Conservation (phyloP, 2,113 vertebrate genomes). For the Seriola quinqueradiata region DNA sequence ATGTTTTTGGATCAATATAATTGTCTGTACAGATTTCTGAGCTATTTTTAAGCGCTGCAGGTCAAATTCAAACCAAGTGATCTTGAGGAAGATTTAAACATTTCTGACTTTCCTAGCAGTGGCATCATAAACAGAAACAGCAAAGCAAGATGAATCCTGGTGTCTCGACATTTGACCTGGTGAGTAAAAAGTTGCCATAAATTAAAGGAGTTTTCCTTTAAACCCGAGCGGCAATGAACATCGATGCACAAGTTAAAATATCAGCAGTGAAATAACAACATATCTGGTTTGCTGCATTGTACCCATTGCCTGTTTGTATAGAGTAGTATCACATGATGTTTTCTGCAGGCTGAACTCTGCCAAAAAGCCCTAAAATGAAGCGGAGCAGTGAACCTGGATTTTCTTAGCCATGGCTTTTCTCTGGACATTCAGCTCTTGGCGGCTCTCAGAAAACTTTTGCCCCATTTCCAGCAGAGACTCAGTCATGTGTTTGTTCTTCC, state of each 20-base stretch:
- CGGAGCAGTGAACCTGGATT: not conserved
- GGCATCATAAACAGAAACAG: not conserved
- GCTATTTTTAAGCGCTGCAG: not conserved
- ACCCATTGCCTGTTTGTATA: not conserved
- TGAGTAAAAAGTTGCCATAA: not conserved
- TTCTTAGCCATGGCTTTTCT: not conserved
- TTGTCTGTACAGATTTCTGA: not conserved
- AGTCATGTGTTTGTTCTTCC: not conserved
- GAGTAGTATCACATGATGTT: not conserved
- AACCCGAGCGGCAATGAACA: too few relatives aligned
- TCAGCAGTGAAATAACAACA: not conserved
- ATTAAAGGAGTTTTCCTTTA: too few relatives aligned
- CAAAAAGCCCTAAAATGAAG: too few relatives aligned
- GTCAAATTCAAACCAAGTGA: not conserved
- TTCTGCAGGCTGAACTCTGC: not conserved
- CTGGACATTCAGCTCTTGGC: not conserved
- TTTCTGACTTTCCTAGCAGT: not conserved
- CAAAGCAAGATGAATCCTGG: not conserved
- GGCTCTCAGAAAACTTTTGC: not conserved
- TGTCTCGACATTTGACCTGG: not conserved
- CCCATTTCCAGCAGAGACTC: not conserved
- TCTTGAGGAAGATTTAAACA: not conserved
- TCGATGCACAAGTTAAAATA: not conserved
- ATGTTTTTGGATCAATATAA: too few relatives aligned
- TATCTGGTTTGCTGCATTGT: not conserved